Base-by-base conservation (phyloP, 2,797 vertebrate genomes). In the Manis javanica region DNA sequence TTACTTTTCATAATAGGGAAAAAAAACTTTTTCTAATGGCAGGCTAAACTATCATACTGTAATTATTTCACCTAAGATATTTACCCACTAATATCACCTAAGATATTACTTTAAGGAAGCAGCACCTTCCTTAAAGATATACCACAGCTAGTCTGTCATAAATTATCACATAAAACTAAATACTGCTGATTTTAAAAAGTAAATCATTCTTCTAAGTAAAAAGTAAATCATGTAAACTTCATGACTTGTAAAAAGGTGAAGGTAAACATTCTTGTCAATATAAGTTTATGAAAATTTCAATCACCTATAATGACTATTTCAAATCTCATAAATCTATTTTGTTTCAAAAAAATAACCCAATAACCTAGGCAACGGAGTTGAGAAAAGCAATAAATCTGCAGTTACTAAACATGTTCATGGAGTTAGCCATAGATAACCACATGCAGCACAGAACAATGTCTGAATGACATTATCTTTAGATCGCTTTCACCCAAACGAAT, bases 151-250 rank as follows among this genome's bases (percentile, higher is more conserved):
- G 16, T 55, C 39, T 86, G 24, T 59, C 15, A 21, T 66, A 72
- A 83, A 9, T 59, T 53, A 57, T 61, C 74, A 92, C 3, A 77
- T 49, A 94, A 81, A 94, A 82, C n/a, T 53, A 88, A 79, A 77
- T 66, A n/a, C 49, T 11, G 11, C 11, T 46, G 46, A 46, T 46
- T 46, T 46, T 46, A 46, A 46, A 46, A 46, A 46, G 46, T 46
- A 46, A 95, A 82, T 42, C 19, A n/a, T 46, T 46, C 46, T 46
- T 46, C n/a, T 34, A 66, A 66, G 34, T 66, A 12, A 57, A 68
- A 78, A 72, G 10, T 53, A 57, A 95, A 42, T 42, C n/a, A 64
- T 29, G 37, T 59, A 81, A 46, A 64, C 55, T 91, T 91, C 49
- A 77, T 39, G 14, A 82, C n/a, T 49, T 57, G 66, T 51, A 92